phyloP scores from a whole-genome alignment of 2,888 invertebrate genomes.

The Dolichopus griseipennis region DNA sequence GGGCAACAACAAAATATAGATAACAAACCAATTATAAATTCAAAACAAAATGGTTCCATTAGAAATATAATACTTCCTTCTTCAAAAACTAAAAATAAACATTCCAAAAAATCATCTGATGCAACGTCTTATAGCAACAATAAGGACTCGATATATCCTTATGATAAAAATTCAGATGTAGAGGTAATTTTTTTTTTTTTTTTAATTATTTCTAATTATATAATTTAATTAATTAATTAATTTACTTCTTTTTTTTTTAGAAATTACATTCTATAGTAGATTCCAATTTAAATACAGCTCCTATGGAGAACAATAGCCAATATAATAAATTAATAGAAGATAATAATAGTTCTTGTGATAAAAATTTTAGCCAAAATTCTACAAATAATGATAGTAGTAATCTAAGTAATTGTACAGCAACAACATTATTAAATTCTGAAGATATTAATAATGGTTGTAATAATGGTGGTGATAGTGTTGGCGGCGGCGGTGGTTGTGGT shows the following conservation, averaged over 20 bases:
- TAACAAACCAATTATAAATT: not conserved
- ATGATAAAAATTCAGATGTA: constrained; percentile 14
- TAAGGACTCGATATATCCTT: constrained; percentile 15
- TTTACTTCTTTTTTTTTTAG: not conserved
- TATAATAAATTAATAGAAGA: constrained; percentile 20
- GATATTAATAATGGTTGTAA: not conserved
- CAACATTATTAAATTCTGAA: constrained; percentile 10
- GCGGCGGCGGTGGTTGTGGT: no score
- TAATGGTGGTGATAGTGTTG: not conserved
- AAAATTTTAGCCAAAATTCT: constrained; percentile 13
- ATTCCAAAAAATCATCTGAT: constrained; percentile 18
- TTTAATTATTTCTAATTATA: not conserved
- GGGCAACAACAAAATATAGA: not conserved
- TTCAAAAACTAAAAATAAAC: constrained; percentile 14
- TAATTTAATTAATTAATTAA: not conserved
- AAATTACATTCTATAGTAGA: constrained; percentile 19
- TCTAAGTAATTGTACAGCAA: constrained; percentile 5
- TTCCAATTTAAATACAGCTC: constrained; percentile 20
- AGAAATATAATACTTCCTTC: constrained; percentile 22
- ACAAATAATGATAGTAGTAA: constrained; percentile 14
- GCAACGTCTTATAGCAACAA: constrained; percentile 1
- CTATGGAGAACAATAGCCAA: constrained; percentile 22
- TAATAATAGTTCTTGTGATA: constrained; percentile 11
- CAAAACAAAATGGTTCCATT: constrained; percentile 22
- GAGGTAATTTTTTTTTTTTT: constrained; percentile 22